Evolutionary conservation across 2,888 invertebrate genomes (phyloP), one percentile per base, ranked within the genome.

Genomic region (Melinaea marsaeus): DNA sequence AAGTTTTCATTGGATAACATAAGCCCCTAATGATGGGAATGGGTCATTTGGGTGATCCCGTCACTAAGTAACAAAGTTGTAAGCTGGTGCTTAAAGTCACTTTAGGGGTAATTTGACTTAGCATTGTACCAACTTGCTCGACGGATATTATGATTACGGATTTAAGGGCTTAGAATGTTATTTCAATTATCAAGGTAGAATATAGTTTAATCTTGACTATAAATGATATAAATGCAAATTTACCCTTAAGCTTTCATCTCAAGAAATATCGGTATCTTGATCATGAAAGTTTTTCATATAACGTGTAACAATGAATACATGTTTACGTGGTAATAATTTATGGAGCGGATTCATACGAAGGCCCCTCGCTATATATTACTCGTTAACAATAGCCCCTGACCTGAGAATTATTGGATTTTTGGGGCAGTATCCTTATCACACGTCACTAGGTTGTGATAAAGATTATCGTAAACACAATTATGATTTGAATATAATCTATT

Each of bases 361-460:
- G 7, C 32, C 51, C 11, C 32, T 51, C 32, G 9, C 32, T 22
- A 57, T 61, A 62, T 45, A 62, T 58, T 55, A 62, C 46, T 47
- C 58, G 35, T 46, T 46, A 47, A 62, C 62, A 62, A 58, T 42
- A 51, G 61, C 45, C 13, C 46, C 45, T 35, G 58, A 62, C 34
- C 57, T 54, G 48, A 57, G 57, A 22, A 51, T 57, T 61, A 61
- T 61, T 61, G 57, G 32, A 61, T 61, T 61, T 61, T 48, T 48
- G 34, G 61, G 56, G 33, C 61, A 61, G 55, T 61, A 32, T 22
- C 32, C 32, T 9, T 51, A 51, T 51, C 32, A 51, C 51, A 9
- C 22, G n/a, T 48, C n/a, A n/a, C 32, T 32, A 9, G 51, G 7
- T 32, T 6, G 22, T 51, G 51, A 32, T 32, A 51, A 11, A 2